Percentiles rank a stretch among this genome's conserved stretches.
Evolutionary conservation across 1,140 invertebrate species (phyloP).

Genomic region (Macrosteles quadrilineatus): DNA sequence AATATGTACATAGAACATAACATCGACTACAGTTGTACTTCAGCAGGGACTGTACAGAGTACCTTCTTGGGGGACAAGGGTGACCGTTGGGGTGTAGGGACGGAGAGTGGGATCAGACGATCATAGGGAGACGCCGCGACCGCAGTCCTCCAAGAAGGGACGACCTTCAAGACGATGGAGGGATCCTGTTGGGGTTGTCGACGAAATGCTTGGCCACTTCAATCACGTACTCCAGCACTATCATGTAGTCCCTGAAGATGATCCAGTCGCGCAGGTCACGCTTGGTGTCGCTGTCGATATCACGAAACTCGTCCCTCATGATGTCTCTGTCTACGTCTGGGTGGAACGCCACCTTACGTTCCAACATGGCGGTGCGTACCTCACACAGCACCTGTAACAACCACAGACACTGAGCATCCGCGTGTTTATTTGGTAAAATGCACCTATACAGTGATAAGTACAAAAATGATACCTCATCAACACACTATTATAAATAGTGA

Average conservation of each 20-base stretch:
- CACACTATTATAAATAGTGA: too few relatives aligned
- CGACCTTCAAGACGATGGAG: constrained; percentile 20
- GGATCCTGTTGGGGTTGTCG: constrained; percentile 5
- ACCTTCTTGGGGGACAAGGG: constrained; percentile 4
- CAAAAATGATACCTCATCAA: too few relatives aligned
- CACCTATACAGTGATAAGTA: too few relatives aligned
- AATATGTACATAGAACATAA: constrained; percentile 8
- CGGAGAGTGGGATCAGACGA: too few relatives aligned
- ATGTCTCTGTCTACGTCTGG: constrained; percentile 56
- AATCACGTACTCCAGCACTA: constrained; percentile 60
- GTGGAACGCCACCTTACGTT: constrained; percentile 52
- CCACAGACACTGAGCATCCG: constrained; percentile 31
- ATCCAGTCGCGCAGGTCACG: constrained; percentile 63
- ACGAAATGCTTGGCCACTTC: constrained; percentile 56
- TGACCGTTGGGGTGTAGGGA: neutral
- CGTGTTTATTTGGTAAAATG: too few relatives aligned
- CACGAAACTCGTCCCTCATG: constrained; percentile 57
- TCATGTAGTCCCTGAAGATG: constrained; percentile 68
- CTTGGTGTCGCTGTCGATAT: constrained; percentile 50
- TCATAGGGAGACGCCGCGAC: neutral
- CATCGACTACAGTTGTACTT: neutral
- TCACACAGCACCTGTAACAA: constrained; percentile 57
- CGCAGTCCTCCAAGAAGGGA: constrained; percentile 25
- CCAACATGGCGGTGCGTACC: constrained; percentile 57
- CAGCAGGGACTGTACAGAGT: neutral